Percentiles rank a stretch among this genome's conserved stretches.
These are phyloP conservation scores for Campoletis raptor DNA, from an alignment of 2,888 invertebrate species.

Conservation along the genomic window DNA sequence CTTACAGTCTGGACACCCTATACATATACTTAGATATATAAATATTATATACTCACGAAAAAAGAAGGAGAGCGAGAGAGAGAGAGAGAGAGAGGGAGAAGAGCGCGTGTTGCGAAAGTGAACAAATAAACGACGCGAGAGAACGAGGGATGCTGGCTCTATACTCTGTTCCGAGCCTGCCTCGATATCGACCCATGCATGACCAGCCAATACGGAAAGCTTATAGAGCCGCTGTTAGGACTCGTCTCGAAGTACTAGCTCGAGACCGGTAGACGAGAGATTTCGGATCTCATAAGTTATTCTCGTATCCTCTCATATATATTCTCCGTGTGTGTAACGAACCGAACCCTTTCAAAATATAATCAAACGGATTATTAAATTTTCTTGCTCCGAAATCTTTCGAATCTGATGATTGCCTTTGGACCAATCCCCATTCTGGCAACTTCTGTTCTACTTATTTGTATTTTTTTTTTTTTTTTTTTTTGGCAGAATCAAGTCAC, in stretches of 20 bases:
- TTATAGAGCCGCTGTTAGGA: constrained; percentile 77
- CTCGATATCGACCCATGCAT: constrained; percentile 78
- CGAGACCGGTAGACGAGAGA: constrained; percentile 15
- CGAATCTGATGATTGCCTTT: neutral
- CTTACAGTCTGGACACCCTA: neutral
- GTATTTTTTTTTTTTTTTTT: neutral
- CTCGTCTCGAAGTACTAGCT: constrained; percentile 58
- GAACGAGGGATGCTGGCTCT: constrained; percentile 53
- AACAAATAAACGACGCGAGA: constrained; percentile 42
- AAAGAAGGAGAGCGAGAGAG: neutral
- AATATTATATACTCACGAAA: neutral
- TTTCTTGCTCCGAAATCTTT: neutral
- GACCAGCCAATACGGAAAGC: constrained; percentile 77
- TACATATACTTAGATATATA: constrained; percentile 16
- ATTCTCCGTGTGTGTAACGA: neutral
- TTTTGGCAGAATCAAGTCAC: neutral
- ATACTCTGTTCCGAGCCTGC: constrained; percentile 60
- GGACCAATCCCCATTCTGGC: neutral
- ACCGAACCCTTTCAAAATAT: neutral
- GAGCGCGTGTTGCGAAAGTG: constrained; percentile 27
- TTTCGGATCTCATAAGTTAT: constrained; percentile 21
- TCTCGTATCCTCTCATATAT: neutral
- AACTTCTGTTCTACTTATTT: neutral
- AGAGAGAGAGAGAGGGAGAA: constrained; percentile 15
- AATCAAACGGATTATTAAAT: constrained; percentile 5